phyloP scores from a whole-genome alignment of 1,140 invertebrate species.

The Drosophila tani region DNA sequence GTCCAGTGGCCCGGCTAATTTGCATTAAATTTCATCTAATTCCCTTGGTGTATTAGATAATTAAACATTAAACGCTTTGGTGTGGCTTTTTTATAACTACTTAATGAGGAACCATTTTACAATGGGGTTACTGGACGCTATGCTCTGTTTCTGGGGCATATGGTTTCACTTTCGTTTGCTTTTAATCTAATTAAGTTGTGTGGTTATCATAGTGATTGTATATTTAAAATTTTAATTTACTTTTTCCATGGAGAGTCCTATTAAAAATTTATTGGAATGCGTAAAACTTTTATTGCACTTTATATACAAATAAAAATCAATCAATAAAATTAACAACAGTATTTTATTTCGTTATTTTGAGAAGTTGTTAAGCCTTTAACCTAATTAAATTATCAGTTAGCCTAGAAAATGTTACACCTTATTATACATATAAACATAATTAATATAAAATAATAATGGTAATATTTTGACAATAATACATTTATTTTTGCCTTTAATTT shows the following conservation, averaged over 20 bases:
- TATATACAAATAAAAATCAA: background rate
- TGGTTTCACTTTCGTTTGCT: slow-evolving; percentile 54
- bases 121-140: slow-evolving; percentile 44
- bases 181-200: background rate
- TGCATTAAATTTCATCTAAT: slow-evolving; percentile 30
- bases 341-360: too few relatives aligned
- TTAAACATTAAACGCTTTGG: slow-evolving; percentile 42
- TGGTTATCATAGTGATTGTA: background rate
- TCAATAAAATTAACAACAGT: too few relatives aligned
- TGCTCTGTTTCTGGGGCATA: slow-evolving; percentile 45
- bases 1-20: slow-evolving; percentile 20
- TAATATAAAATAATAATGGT: too few relatives aligned
- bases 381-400: too few relatives aligned
- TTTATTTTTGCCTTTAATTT: too few relatives aligned
- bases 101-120: slow-evolving; percentile 36
- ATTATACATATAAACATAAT: too few relatives aligned
- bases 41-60: slow-evolving; percentile 51
- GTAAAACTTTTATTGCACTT: background rate
- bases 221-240: background rate
- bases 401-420: too few relatives aligned
- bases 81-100: slow-evolving; percentile 36
- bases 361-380: too few relatives aligned
- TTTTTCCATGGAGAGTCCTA: background rate
- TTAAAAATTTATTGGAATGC: too few relatives aligned
- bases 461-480: too few relatives aligned